A percentile compares a stretch with the other conserved stretches of the same genome.
phyloP scores from a whole-genome alignment of 2,888 invertebrate species.

The Boloria euphrosyne region DNA sequence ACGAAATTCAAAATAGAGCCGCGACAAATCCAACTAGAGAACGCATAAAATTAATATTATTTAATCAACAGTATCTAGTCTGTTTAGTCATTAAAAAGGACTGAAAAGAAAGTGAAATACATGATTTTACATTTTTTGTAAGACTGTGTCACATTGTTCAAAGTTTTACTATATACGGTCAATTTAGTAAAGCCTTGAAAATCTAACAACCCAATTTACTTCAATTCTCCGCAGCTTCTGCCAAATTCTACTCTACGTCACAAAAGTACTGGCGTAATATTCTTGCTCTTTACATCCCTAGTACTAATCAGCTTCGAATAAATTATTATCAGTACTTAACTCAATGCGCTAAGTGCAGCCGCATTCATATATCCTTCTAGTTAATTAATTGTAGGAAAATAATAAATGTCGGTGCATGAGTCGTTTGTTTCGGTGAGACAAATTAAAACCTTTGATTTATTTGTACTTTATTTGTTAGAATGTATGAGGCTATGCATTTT shows the following conservation, averaged over 20 bases:
- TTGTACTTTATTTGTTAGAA: too few species aligned
- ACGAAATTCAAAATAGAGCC: too few species aligned
- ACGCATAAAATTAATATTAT: too few species aligned
- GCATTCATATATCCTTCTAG: conserved; percentile 23
- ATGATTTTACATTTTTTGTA: too few species aligned
- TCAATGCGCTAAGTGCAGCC: conserved; percentile 38
- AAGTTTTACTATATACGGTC: background rate
- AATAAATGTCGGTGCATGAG: background rate
- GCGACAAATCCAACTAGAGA: too few species aligned
- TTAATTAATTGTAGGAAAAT: conserved; percentile 14
- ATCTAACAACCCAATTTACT: background rate
- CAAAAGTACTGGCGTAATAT: conserved; percentile 43
- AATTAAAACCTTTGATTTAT: too few species aligned
- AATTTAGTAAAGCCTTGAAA: background rate
- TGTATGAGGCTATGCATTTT: too few species aligned
- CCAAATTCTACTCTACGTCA: conserved; percentile 33
- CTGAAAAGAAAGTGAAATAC: too few species aligned
- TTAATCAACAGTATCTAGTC: too few species aligned
- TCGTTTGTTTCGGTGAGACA: background rate
- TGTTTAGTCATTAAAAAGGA: too few species aligned
- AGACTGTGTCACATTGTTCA: too few species aligned
- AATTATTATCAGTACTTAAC: conserved; percentile 48
- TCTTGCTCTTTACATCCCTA: conserved; percentile 42
- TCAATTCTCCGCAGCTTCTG: conserved; percentile 26
- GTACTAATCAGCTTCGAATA: conserved; percentile 51